These are phyloP conservation scores for Pterocles gutturalis DNA, from an alignment of 2,113 vertebrate genomes.

Conservation along the genomic window DNA sequence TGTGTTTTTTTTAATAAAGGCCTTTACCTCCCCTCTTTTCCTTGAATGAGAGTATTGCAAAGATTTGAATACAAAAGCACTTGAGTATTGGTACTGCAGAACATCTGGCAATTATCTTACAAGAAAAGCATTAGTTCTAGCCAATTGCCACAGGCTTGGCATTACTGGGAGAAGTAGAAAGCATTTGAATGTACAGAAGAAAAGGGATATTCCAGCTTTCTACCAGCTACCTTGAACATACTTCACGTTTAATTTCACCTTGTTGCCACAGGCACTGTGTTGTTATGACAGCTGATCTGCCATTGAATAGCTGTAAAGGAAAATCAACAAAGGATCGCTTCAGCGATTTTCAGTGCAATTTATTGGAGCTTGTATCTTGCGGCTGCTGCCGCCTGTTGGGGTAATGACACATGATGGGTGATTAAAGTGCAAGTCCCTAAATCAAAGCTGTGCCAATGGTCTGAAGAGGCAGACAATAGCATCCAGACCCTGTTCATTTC, in stretches of 20 bases:
- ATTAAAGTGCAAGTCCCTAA: constrained; percentile 69
- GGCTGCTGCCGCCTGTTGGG: constrained; percentile 62
- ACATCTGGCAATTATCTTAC: constrained; percentile 36
- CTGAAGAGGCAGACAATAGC: constrained; percentile 51
- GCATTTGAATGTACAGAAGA: not conserved
- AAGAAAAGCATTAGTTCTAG: not conserved
- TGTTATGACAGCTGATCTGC: constrained; percentile 58
- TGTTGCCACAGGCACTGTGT: constrained; percentile 34
- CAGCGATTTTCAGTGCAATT: constrained; percentile 30
- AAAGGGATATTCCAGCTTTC: constrained; percentile 56
- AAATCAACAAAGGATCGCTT: constrained; percentile 68
- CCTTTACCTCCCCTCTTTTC: not conserved
- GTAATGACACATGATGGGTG: constrained; percentile 72
- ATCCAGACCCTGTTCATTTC: constrained; percentile 1
- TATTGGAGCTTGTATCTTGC: constrained; percentile 42
- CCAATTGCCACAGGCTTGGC: constrained; percentile 1
- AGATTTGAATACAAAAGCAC: constrained; percentile 33
- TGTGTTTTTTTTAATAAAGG: not conserved
- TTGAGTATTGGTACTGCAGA: constrained; percentile 14
- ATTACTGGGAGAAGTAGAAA: not conserved
- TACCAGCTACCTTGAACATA: constrained; percentile 57
- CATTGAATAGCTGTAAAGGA: constrained; percentile 60
- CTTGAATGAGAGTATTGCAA: not conserved
- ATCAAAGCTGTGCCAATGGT: constrained; percentile 61
- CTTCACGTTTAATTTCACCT: constrained; percentile 69